phyloP scores from a whole-genome alignment of 2,113 vertebrate species.

The Peromyscus californicus region DNA sequence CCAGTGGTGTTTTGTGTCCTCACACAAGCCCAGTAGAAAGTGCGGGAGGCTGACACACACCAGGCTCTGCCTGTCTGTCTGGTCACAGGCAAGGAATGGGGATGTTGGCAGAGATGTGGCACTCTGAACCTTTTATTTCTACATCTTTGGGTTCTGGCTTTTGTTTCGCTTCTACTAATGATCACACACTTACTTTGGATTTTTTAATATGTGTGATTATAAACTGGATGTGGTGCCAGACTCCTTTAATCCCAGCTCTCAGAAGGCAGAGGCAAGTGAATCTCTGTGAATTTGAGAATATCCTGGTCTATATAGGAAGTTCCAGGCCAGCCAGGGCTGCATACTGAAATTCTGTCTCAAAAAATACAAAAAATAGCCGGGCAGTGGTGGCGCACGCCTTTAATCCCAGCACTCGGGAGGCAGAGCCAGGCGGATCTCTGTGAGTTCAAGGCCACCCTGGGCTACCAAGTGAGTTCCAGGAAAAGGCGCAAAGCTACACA shows the following conservation, averaged over 20 bases:
- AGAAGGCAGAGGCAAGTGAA: not conserved
- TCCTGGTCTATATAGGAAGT: not conserved
- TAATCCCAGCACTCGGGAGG: no score
- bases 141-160: not conserved
- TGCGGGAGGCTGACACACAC: not conserved
- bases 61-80: not conserved
- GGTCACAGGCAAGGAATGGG: not conserved
- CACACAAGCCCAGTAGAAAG: not conserved
- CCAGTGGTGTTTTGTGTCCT: not conserved
- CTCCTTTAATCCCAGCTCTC: not conserved
- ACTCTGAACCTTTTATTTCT: not conserved
- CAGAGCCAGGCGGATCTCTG: no score
- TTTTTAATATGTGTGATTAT: not conserved
- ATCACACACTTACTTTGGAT: conserved; percentile 14
- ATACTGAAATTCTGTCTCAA: no score
- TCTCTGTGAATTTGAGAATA: not conserved
- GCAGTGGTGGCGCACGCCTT: no score
- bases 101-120: not conserved
- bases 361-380: not conserved
- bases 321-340: not conserved
- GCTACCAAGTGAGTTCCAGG: no score
- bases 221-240: not conserved
- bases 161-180: conserved; percentile 24
- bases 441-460: no score
- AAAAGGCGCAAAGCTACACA: no score